A percentile compares a stretch with the other conserved stretches of the same genome.
Conservation (phyloP, 2,113 vertebrate species). For the Asarcornis scutulata region DNA sequence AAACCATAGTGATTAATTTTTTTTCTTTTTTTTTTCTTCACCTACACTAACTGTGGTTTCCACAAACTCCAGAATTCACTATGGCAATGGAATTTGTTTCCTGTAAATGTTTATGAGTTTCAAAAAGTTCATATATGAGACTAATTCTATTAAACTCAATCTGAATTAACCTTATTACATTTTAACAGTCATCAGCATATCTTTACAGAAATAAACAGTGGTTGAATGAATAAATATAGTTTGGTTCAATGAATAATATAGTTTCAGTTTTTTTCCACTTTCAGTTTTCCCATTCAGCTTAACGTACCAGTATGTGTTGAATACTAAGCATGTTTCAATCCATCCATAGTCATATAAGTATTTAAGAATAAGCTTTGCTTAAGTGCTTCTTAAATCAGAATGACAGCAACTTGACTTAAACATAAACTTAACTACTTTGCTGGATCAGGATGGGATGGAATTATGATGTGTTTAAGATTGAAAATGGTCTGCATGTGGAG, state of each 20-base stretch:
- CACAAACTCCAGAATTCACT: neutral
- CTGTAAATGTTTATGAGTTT: neutral
- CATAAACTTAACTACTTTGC: conserved; percentile 15
- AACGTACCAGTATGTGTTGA: neutral
- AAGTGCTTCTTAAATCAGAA: conserved; percentile 37
- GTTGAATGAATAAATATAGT: neutral
- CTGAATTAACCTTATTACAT: neutral
- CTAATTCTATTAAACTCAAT: neutral
- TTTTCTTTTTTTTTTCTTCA: neutral
- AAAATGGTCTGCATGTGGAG: neutral
- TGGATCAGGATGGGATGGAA: neutral
- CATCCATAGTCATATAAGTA: neutral
- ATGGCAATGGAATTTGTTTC: neutral
- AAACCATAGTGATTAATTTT: neutral
- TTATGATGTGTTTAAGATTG: neutral
- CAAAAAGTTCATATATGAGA: neutral
- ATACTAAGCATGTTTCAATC: conserved; percentile 39
- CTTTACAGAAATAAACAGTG: neutral
- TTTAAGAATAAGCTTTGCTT: neutral
- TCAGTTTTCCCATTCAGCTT: neutral
- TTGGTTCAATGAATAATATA: neutral
- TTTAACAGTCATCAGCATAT: neutral
- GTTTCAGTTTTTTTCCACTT: neutral
- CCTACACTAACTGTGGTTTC: neutral
- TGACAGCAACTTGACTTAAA: conserved; percentile 24